Percentiles rank a stretch among this genome's conserved stretches.
phyloP scores from a whole-genome alignment of 2,113 vertebrate species.

The Candoia aspera region DNA sequence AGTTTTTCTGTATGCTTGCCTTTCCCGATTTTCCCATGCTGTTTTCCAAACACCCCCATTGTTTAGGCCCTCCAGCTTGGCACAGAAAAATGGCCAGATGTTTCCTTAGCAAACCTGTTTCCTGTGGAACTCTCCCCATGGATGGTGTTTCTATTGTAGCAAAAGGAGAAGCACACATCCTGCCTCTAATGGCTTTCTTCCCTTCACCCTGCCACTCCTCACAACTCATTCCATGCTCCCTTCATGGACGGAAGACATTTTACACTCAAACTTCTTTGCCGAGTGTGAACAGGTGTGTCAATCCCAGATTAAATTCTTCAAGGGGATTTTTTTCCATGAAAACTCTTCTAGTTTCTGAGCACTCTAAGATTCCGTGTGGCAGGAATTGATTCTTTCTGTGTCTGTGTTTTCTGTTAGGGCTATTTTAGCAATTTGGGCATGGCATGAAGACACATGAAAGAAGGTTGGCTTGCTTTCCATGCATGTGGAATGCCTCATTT shows the following conservation, averaged over 20 bases:
- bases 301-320: conserved; percentile 51
- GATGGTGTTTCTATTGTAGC: conserved; percentile 14
- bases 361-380: neutral
- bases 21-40: neutral
- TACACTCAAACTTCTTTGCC: neutral
- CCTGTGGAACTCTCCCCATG: neutral
- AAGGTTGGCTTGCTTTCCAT: neutral
- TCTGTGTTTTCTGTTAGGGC: neutral
- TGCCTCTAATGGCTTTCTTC: conserved; percentile 5
- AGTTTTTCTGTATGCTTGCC: neutral
- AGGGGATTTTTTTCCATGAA: conserved; percentile 28
- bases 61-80: neutral
- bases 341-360: neutral
- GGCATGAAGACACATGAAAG: neutral
- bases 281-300: conserved; percentile 24
- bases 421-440: neutral
- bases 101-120: conserved; percentile 31
- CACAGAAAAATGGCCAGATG: conserved; percentile 5
- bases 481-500: conserved; percentile 1
- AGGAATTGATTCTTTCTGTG: neutral
- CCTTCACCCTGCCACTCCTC: neutral
- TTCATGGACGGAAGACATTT: neutral
- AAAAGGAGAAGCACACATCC: conserved; percentile 19
- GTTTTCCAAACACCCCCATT: neutral
- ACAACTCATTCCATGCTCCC: neutral